Percentiles rank a stretch among this genome's conserved stretches.
Evolutionary conservation across 2,797 vertebrate genomes (phyloP).

Genomic region (Lerista edwardsae): DNA sequence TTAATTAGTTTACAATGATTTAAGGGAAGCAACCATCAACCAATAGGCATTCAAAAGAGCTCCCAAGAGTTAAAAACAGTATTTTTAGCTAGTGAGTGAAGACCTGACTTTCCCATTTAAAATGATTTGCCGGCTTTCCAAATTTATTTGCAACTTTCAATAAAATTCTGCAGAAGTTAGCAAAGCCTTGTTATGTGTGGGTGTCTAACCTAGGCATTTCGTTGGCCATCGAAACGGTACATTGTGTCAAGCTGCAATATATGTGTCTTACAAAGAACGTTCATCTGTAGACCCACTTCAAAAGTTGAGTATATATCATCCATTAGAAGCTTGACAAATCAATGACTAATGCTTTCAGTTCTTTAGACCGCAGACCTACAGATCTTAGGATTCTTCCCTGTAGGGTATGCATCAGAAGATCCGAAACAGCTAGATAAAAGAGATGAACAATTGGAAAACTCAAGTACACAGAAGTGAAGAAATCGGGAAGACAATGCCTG

Average conservation of each 20-base stretch:
- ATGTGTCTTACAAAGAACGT: constrained; percentile 39
- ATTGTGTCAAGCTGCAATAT: constrained; percentile 56
- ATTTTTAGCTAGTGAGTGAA: constrained; percentile 43
- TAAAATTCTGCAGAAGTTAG: accelerated
- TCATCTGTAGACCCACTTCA: constrained; percentile 25
- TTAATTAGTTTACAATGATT: constrained; percentile 52
- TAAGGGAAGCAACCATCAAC: constrained; percentile 45
- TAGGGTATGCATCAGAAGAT: constrained; percentile 34
- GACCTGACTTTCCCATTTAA: constrained; percentile 58
- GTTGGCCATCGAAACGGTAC: constrained; percentile 23
- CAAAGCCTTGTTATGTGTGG: constrained; percentile 41
- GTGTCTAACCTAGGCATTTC: constrained; percentile 40
- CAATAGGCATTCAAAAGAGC: constrained; percentile 29
- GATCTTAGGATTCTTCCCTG: constrained; percentile 52
- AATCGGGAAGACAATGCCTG: constrained; percentile 63
- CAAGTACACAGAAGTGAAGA: constrained; percentile 40
- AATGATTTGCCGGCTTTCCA: constrained; percentile 49
- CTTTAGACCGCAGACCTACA: constrained; percentile 29
- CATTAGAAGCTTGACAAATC: constrained; percentile 43
- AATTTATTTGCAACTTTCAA: constrained; percentile 39
- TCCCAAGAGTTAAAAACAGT: constrained; percentile 26
- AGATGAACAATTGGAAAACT: constrained; percentile 48
- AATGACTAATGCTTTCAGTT: constrained; percentile 15
- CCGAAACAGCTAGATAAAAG: constrained; percentile 47
- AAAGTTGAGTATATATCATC: constrained; percentile 35